These are phyloP conservation scores for Chirona hameri DNA, from an alignment of 2,888 invertebrate species.

Conservation along the genomic window DNA sequence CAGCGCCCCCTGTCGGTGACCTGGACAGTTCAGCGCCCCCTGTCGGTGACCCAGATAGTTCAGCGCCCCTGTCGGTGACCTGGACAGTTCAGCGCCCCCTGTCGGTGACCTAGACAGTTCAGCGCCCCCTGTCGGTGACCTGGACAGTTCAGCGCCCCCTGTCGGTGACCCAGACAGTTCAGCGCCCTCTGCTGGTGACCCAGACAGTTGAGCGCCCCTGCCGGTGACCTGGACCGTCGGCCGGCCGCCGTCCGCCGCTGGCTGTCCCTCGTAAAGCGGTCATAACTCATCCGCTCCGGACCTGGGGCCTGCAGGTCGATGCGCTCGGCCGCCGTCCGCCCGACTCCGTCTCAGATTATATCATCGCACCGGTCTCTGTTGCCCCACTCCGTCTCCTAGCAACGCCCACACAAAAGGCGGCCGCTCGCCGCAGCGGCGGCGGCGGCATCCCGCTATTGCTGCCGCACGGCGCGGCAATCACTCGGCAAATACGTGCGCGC, in stretches of 20 bases:
- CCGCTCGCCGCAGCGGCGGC: not conserved
- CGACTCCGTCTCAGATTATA: conserved; percentile 11
- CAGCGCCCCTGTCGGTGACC: no score
- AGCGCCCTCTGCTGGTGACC: not conserved
- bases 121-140: no score
- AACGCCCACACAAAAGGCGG: not conserved
- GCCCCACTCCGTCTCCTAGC: not conserved
- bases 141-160: not conserved
- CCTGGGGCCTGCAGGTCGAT: not conserved
- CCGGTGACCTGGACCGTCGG: not conserved
- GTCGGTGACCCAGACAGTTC: not conserved
- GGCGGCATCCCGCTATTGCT: not conserved
- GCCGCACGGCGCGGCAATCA: not conserved
- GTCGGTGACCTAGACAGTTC: no score
- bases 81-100: no score
- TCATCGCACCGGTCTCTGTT: not conserved
- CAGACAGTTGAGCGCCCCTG: not conserved
- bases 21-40: no score
- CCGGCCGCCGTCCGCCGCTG: not conserved
- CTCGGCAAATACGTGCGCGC: not conserved
- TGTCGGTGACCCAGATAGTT: no score
- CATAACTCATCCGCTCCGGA: not conserved
- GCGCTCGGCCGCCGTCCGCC: not conserved
- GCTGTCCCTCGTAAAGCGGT: conserved; percentile 13
- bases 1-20: no score